Evolutionary conservation across 2,797 vertebrate species (phyloP).

Genomic region (Astyanax mexicanus): DNA sequence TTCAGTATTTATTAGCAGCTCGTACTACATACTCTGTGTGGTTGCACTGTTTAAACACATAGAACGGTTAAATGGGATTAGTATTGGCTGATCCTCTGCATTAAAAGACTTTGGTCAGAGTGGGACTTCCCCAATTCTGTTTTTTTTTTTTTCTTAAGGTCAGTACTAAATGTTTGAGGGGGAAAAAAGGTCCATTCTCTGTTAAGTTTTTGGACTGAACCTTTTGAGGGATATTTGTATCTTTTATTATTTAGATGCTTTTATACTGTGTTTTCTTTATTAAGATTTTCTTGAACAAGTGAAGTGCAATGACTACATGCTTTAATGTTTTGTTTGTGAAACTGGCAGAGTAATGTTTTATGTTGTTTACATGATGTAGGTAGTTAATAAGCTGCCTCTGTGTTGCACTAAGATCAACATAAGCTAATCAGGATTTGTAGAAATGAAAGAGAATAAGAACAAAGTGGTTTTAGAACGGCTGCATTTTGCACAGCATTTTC

Average conservation of each 20-base stretch:
- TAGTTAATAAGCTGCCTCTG: conserved; percentile 45
- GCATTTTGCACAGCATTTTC: conserved; percentile 56
- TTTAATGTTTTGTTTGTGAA: conserved; percentile 46
- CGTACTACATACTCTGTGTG: no score
- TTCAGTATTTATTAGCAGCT: no score
- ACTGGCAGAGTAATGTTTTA: conserved; percentile 17
- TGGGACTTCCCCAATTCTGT: no score
- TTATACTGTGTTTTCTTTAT: conserved; percentile 27
- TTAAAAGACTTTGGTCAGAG: no score
- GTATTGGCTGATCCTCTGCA: no score
- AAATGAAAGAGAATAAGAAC: conserved; percentile 23
- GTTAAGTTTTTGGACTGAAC: no score
- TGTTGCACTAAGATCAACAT: conserved; percentile 58
- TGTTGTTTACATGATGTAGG: conserved; percentile 43
- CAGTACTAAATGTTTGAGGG: conserved; percentile 45
- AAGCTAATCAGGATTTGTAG: conserved; percentile 51
- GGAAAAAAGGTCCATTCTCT: conserved; percentile 7
- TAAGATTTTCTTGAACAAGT: conserved; percentile 11
- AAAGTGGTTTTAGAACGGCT: conserved; percentile 47
- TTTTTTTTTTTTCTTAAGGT: not conserved
- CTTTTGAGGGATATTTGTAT: conserved; percentile 15
- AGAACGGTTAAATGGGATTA: no score
- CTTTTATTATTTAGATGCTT: conserved; percentile 16
- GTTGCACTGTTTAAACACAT: no score
- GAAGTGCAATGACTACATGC: conserved; percentile 32